Evolutionary conservation across 2,113 vertebrate genomes (phyloP).

Genomic region (Hyperopisus bebe): DNA sequence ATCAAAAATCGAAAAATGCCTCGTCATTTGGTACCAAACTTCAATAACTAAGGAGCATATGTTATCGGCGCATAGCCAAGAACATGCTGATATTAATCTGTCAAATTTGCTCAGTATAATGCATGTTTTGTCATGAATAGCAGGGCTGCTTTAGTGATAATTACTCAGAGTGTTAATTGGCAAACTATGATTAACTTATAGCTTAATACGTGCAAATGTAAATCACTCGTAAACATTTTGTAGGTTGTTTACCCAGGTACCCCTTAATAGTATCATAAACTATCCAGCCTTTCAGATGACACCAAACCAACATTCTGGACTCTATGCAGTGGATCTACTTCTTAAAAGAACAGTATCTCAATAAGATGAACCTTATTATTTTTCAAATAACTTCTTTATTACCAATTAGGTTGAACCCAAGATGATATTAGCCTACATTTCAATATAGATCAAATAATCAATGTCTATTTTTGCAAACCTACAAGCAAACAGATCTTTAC

Average conservation of each 20-base stretch:
- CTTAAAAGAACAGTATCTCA: neutral
- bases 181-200: neutral
- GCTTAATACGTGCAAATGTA: neutral
- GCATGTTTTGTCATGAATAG: neutral
- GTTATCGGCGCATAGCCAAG: neutral
- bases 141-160: neutral
- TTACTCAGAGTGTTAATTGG: neutral
- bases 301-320: neutral
- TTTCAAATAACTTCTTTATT: neutral
- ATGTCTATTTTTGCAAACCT: neutral
- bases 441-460: neutral
- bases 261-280: neutral
- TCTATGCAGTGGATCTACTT: neutral
- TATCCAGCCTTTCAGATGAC: neutral
- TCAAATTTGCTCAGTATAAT: neutral
- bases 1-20: neutral
- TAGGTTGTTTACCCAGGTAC: neutral
- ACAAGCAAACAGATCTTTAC: neutral
- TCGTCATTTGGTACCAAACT: neutral
- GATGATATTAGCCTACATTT: neutral
- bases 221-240: neutral
- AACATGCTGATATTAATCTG: neutral
- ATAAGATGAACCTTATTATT: neutral
- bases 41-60: neutral
- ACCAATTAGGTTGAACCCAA: neutral